Evolutionary conservation across 2,113 vertebrate genomes (phyloP), one percentile per base, ranked within the genome.

Genomic region (Etheostoma cragini): DNA sequence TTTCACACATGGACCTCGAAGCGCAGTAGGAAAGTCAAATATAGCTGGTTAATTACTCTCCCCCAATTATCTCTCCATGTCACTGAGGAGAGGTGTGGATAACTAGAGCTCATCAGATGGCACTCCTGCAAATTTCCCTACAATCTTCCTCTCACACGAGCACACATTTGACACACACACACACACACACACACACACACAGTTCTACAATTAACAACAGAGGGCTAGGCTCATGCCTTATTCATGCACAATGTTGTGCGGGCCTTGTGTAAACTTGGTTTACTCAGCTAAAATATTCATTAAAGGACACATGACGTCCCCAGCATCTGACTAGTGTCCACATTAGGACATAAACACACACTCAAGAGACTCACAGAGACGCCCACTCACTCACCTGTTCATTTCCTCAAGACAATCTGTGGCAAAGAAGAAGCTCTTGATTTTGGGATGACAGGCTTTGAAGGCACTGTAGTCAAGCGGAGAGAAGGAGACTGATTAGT

Each of bases 341-440:
- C 62, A 71, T 72, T 74, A 63, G 78, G 54, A 83, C 38, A 65
- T 33, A 54, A 53, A 77, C 68, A 53, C 53, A 24, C 53, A 42
- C 38, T 22, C 17, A 52, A 53, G 47, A 61, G 54, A 68, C 66
- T 49, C 58, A 35, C 66, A 53, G 17, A 22, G 19, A 76, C 63
- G 24, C 56, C 58, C 63, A n/a, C 82, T 94, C n/a, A 15, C 84
- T 95, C 93, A 98, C 97, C 97, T 96, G 90, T 98, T 97, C 97
- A 98, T 97, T 91, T 98, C 97, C 86, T 97, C 96, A n/a, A 96
- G 94, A 94, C 96, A 97, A 88, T 97, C 96, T 1, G 96, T 97
- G 86, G 97, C 96, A 1, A 98, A 97, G 94, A 97, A 97, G 94
- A 98, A 98, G 80, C 96, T 97, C 96, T 98, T 97, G 91, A 97